phyloP scores from a whole-genome alignment of 2,113 vertebrate genomes.

The Athene noctua region DNA sequence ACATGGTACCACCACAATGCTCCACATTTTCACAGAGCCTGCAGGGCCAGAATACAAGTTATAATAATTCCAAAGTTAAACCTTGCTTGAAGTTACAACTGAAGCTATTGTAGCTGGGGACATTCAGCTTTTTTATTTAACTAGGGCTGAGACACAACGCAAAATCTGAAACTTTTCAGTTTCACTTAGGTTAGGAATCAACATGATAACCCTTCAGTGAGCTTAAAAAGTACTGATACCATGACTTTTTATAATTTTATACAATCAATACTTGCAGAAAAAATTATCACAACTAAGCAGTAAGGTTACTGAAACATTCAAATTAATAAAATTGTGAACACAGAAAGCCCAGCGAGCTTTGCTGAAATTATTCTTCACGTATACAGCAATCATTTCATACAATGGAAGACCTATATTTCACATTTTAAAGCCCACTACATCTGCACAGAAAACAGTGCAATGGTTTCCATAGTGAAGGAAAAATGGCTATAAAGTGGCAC shows the following conservation, averaged over 20 bases:
- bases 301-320: neutral
- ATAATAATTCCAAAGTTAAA: neutral
- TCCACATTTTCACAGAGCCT: rapidly evolving
- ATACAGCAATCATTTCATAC: neutral
- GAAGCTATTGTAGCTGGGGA: neutral
- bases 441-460: neutral
- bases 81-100: neutral
- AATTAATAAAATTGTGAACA: neutral
- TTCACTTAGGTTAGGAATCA: neutral
- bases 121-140: neutral
- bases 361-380: neutral
- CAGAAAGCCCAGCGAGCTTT: neutral
- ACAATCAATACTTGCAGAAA: neutral
- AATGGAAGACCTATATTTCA: neutral
- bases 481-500: neutral
- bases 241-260: neutral
- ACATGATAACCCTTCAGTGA: neutral
- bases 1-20: rapidly evolving
- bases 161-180: neutral
- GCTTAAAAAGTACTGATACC: neutral
- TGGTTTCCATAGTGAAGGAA: neutral
- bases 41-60: neutral
- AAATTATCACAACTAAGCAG: neutral
- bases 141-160: neutral
- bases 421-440: neutral